Conservation (phyloP, 2,888 invertebrate genomes). For the Cosmia pyralina region DNA sequence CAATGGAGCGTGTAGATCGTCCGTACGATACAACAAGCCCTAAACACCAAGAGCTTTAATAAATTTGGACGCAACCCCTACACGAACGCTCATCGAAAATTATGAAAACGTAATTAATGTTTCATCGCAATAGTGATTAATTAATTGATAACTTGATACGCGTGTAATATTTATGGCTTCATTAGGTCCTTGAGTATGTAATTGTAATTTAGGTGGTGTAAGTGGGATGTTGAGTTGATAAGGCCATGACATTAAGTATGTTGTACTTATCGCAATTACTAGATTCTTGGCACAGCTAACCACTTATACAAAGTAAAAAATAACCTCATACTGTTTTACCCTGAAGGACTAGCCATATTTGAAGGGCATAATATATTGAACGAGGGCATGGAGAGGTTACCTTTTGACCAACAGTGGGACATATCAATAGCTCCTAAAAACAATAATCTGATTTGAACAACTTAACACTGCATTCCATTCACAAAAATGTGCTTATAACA, state of each 20-base stretch:
- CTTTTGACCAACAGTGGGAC: neutral
- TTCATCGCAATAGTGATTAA: slow-evolving; percentile 60
- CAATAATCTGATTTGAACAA: neutral
- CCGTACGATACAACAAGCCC: slow-evolving; percentile 23
- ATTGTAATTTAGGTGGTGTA: slow-evolving; percentile 40
- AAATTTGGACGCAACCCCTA: slow-evolving; percentile 36
- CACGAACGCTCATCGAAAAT: slow-evolving; percentile 57
- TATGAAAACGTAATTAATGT: slow-evolving; percentile 60
- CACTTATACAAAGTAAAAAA: too few species aligned
- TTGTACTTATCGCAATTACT: neutral
- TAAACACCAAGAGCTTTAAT: slow-evolving; percentile 35
- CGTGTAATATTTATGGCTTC: slow-evolving; percentile 51
- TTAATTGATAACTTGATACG: slow-evolving; percentile 58
- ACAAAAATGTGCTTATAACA: neutral
- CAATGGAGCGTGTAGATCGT: slow-evolving; percentile 11
- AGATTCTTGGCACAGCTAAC: neutral
- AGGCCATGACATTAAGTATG: slow-evolving; percentile 21
- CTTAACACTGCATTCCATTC: neutral
- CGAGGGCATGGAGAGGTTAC: neutral
- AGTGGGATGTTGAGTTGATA: slow-evolving; percentile 29
- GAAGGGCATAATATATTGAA: neutral
- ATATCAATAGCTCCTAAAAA: too few species aligned
- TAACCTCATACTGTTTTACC: too few species aligned
- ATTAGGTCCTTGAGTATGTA: slow-evolving; percentile 49
- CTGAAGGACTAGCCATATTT: neutral